phyloP scores from a whole-genome alignment of 2,113 vertebrate genomes.

The Anolis sagrei region DNA sequence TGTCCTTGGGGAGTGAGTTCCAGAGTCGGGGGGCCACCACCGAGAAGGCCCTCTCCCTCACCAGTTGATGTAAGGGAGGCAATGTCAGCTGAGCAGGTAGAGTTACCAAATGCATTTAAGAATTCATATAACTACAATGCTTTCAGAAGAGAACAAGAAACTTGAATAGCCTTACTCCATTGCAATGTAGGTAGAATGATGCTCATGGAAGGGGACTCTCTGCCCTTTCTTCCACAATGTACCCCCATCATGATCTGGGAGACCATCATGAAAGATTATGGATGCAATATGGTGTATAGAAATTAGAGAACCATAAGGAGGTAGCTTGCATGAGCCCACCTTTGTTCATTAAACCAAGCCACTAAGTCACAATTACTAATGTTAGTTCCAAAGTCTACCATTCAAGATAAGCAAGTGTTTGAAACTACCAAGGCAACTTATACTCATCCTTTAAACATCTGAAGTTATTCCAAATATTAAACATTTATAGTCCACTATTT shows the following conservation, averaged over 20 bases:
- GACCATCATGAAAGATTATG: neutral
- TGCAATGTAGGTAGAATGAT: neutral
- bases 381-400: neutral
- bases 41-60: too few relatives aligned
- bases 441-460: neutral
- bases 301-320: neutral
- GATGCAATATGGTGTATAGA: too few relatives aligned
- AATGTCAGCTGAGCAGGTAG: neutral
- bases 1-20: too few relatives aligned
- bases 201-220: neutral
- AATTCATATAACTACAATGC: neutral
- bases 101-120: neutral
- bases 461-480: neutral
- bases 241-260: neutral
- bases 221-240: neutral
- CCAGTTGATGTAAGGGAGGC: neutral
- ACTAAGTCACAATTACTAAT: neutral
- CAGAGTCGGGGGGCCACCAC: too few relatives aligned
- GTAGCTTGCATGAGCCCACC: neutral
- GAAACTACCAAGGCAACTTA: neutral
- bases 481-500: neutral
- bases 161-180: neutral
- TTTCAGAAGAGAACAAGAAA: neutral
- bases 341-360: neutral
- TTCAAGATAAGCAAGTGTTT: neutral